Conservation (phyloP, 2,797 vertebrate species). For the Syndactyla subalaris region DNA sequence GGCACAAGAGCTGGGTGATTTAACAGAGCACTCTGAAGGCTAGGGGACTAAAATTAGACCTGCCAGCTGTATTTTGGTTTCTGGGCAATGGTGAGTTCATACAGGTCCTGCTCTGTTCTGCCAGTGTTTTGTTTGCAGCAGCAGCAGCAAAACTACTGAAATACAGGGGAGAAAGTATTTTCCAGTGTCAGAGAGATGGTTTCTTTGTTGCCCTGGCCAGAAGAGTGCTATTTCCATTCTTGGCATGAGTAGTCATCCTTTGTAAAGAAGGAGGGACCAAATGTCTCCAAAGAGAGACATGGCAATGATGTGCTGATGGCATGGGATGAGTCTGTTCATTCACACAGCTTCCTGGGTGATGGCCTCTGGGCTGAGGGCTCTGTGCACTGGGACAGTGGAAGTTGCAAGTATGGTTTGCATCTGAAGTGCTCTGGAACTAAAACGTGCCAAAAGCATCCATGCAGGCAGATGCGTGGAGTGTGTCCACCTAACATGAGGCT, state of each 20-base stretch:
- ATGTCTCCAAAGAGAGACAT: not conserved
- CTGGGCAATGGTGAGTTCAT: not conserved
- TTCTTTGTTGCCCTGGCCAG: not conserved
- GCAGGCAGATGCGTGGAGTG: not conserved
- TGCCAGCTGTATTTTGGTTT: constrained; percentile 22
- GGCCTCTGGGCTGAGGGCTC: not conserved
- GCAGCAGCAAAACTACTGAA: not conserved
- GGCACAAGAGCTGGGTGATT: not conserved
- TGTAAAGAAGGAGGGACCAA: not conserved
- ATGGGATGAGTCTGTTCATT: not conserved
- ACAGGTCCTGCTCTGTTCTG: not conserved
- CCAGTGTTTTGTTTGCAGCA: not conserved
- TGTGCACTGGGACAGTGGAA: not conserved
- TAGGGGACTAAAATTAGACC: not conserved
- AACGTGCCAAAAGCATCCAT: not conserved
- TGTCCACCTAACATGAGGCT: not conserved
- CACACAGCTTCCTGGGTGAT: not conserved
- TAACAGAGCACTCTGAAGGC: not conserved
- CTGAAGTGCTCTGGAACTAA: not conserved
- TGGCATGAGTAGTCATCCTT: not conserved
- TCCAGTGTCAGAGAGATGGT: not conserved
- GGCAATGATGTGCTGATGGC: not conserved
- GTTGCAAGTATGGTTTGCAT: not conserved
- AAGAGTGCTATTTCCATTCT: not conserved
- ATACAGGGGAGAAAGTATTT: not conserved